Evolutionary conservation across 2,797 vertebrate genomes (phyloP).

Genomic region (Cyclura pinguis): DNA sequence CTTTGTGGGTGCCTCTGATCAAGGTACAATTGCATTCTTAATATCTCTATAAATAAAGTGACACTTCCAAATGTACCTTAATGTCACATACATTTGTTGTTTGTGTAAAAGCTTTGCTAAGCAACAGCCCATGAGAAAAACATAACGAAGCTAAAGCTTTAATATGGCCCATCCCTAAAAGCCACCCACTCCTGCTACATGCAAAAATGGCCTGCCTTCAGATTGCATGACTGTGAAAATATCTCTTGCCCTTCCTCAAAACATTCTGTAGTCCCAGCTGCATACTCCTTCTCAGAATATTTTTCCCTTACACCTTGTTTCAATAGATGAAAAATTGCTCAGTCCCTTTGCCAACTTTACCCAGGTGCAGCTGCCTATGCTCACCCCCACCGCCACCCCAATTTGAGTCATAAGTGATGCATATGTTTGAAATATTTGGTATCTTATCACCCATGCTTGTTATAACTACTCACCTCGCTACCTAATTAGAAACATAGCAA

Average conservation of each 20-base stretch:
- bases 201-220: slow-evolving; percentile 48
- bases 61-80: slow-evolving; percentile 26
- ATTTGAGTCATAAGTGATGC: slow-evolving; percentile 44
- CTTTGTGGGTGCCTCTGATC: background rate
- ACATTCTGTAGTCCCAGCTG: slow-evolving; percentile 30
- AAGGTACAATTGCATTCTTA: slow-evolving; percentile 26
- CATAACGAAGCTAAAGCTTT: slow-evolving; percentile 48
- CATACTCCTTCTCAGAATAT: slow-evolving; percentile 22
- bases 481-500: slow-evolving; percentile 39
- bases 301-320: slow-evolving; percentile 23
- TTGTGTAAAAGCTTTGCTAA: slow-evolving; percentile 34
- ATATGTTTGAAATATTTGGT: slow-evolving; percentile 47
- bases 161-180: slow-evolving; percentile 34
- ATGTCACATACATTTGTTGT: slow-evolving; percentile 33
- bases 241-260: slow-evolving; percentile 47
- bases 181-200: slow-evolving; percentile 53
- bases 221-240: slow-evolving; percentile 2
- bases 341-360: slow-evolving; percentile 29
- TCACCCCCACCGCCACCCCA: slow-evolving; percentile 4
- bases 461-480: slow-evolving; percentile 41
- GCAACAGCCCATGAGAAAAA: slow-evolving; percentile 52
- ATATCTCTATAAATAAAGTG: slow-evolving; percentile 48
- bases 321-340: slow-evolving; percentile 47
- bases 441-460: slow-evolving; percentile 20
- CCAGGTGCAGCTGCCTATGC: slow-evolving; percentile 36